Base-by-base conservation (phyloP, 2,888 invertebrate genomes). In the Phymatocera aterrima region DNA sequence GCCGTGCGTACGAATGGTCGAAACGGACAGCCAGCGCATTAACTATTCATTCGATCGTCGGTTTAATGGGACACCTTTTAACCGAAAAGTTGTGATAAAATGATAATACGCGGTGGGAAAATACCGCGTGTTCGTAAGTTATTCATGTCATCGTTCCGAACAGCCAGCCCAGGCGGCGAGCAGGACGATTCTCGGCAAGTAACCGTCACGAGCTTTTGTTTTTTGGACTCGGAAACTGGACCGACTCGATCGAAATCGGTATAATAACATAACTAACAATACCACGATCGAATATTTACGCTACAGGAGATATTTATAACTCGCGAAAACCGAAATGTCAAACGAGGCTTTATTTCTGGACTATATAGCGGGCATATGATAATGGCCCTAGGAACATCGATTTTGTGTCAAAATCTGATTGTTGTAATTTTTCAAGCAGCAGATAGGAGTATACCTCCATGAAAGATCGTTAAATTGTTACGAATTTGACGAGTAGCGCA, bases 1-100 rank as follows among this genome's bases (percentile, higher is more conserved):
- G 34, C 8, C 31, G 64, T 37, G n/a, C n/a, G 21, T 68, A 28
- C 57, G 57, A 60, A 75, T 40, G 57, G 28, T 57, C 24, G 75
- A 75, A 60, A 24, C 28, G 75, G 40, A 60, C 43, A 75, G 57
- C 48, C 34, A 12, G 34, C 72, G 51, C 60, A 57, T 75, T 21
- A 75, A 54, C 57, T 75, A 75, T 75, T 75, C 75, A 75, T 75
- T 75, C 37, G 75, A 75, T 60, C 75, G 75, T 40, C 75, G 75
- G 15, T 75, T 75, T 75, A 43, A 75, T 28, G 40, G 60, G 24
- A 21, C 40, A 37, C 75, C 57, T 75, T 75, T 75, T 57, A 75
- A 75, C 57, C 24, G 37, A 40, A 75, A 75, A 75, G 75, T 75
- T 37, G 75, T 75, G 60, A 75, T 75, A 60, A 75, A 75, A 75